phyloP scores from a whole-genome alignment of 2,888 invertebrate species.

The Spodoptera exigua region DNA sequence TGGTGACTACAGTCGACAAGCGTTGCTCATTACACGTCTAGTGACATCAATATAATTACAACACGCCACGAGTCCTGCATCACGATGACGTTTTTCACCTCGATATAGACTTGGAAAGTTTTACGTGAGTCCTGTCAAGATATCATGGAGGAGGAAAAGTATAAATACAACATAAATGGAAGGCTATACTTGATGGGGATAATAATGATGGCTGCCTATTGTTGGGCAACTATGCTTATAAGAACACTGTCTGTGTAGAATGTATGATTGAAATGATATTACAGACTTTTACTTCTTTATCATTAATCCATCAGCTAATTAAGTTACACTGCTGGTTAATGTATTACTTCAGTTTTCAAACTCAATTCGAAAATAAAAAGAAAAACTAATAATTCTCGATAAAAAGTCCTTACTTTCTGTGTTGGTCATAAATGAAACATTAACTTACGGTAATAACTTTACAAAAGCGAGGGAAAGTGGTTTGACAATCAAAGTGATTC shows the following conservation, averaged over 20 bases:
- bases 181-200: constrained; percentile 23
- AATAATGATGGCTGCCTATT: constrained; percentile 6
- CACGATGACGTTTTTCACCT: constrained; percentile 35
- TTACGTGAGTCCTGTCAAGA: constrained; percentile 43
- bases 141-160: constrained; percentile 25
- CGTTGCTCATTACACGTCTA: constrained; percentile 47
- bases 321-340: too few species aligned
- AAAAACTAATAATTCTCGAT: too few species aligned
- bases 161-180: constrained; percentile 43
- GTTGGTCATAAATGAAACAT: constrained; percentile 2
- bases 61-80: constrained; percentile 50
- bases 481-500: constrained; percentile 55
- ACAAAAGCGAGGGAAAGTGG: constrained; percentile 37
- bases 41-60: constrained; percentile 55
- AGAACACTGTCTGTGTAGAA: constrained; percentile 16
- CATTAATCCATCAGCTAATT: too few species aligned
- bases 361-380: too few species aligned
- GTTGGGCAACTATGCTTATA: constrained; percentile 19
- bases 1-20: constrained; percentile 14
- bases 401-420: too few species aligned
- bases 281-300: too few species aligned
- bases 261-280: neutral
- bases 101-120: constrained; percentile 52
- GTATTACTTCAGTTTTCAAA: too few species aligned
- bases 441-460: constrained; percentile 14